Percentiles rank a stretch among this genome's conserved stretches.
phyloP scores from a whole-genome alignment of 2,888 invertebrate genomes.

The Lepeophtheirus nordmannii region DNA sequence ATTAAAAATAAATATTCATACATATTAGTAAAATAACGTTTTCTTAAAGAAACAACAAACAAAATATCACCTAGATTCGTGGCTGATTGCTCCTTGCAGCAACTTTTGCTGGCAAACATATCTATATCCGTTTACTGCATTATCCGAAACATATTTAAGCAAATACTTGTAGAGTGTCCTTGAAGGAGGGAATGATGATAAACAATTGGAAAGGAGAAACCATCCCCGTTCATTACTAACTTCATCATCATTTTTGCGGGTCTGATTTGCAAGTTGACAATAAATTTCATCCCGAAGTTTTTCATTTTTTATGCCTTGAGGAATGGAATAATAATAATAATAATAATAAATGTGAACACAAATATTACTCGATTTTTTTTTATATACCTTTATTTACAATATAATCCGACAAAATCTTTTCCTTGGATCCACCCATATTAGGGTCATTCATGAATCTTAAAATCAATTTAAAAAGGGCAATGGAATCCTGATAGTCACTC shows the following conservation, averaged over 20 bases:
- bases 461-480: constrained; percentile 85
- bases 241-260: constrained; percentile 58
- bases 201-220: constrained; percentile 73
- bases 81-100: constrained; percentile 32
- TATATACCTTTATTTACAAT: constrained; percentile 32
- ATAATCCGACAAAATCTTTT: constrained; percentile 42
- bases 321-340: not conserved
- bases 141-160: constrained; percentile 75
- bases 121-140: constrained; percentile 50
- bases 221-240: constrained; percentile 57
- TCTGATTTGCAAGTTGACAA: constrained; percentile 81
- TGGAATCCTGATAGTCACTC: constrained; percentile 74
- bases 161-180: constrained; percentile 69
- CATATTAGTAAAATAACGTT: not conserved
- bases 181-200: constrained; percentile 78
- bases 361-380: not conserved
- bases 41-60: constrained; percentile 32
- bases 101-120: constrained; percentile 53
- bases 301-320: constrained; percentile 45
- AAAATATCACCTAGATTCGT: too few relatives aligned
- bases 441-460: constrained; percentile 83
- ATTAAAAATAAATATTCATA: not conserved
- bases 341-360: not conserved
- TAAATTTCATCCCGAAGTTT: constrained; percentile 72
- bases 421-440: constrained; percentile 52